Conservation (phyloP, 1,140 invertebrate species). For the Chrysomallon squamiferum region DNA sequence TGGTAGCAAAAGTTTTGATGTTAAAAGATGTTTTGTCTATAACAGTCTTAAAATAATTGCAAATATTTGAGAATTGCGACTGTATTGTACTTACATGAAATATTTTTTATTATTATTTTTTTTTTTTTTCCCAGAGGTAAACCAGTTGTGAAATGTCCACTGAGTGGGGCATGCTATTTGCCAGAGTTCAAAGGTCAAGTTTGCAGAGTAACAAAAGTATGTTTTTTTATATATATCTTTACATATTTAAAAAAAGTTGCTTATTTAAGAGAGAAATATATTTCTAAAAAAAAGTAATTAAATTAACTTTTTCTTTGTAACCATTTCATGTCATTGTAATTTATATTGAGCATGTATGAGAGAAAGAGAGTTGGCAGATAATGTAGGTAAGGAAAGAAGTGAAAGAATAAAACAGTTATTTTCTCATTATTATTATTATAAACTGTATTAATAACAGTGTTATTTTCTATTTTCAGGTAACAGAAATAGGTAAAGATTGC, state of each 20-base stretch:
- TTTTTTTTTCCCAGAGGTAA: conserved; percentile 73
- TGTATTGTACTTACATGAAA: too few species aligned
- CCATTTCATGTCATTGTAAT: not conserved
- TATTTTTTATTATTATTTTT: too few species aligned
- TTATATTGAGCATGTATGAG: not conserved
- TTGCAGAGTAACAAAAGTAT: conserved; percentile 72
- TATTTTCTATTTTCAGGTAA: conserved; percentile 80
- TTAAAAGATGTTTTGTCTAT: too few species aligned
- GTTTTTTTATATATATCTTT: not conserved
- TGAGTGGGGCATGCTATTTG: conserved; percentile 89
- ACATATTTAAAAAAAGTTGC: not conserved
- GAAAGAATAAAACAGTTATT: too few species aligned
- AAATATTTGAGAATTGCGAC: too few species aligned
- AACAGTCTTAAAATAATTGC: too few species aligned
- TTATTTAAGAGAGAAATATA: not conserved
- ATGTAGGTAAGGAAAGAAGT: too few species aligned
- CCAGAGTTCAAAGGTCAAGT: conserved; percentile 86
- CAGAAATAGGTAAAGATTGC: conserved; percentile 89
- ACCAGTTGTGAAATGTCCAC: conserved; percentile 90
- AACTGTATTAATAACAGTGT: too few species aligned
- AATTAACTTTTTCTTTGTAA: not conserved
- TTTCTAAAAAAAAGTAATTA: not conserved
- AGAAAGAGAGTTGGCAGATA: not conserved
- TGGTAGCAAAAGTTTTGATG: too few species aligned
- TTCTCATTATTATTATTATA: too few species aligned